phyloP scores from a whole-genome alignment of 2,888 invertebrate species.

The Agrochola lota region DNA sequence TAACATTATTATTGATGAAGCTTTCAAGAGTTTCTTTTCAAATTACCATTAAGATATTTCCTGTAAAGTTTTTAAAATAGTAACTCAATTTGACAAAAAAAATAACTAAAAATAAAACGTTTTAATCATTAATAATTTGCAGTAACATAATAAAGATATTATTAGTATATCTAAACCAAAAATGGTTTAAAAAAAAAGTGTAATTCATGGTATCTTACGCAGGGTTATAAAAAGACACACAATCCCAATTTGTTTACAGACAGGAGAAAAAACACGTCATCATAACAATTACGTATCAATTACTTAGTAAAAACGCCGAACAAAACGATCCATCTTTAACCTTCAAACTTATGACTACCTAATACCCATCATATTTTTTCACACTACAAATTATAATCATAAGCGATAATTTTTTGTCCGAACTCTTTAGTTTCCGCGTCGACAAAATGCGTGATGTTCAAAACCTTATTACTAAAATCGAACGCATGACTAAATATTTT shows the following conservation, averaged over 20 bases:
- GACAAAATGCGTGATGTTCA: constrained; percentile 41
- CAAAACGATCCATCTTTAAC: constrained; percentile 36
- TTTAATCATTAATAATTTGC: neutral
- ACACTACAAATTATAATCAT: constrained; percentile 37
- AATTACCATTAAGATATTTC: too few relatives aligned
- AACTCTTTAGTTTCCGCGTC: constrained; percentile 59
- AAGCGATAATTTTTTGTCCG: constrained; percentile 49
- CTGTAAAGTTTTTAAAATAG: too few relatives aligned
- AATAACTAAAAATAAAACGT: neutral
- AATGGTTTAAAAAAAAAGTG: neutral
- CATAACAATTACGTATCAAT: constrained; percentile 43
- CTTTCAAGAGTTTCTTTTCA: neutral
- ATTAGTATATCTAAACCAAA: neutral
- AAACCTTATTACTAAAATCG: constrained; percentile 44
- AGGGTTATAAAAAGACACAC: neutral
- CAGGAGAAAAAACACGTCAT: constrained; percentile 10
- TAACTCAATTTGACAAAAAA: neutral
- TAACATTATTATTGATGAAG: neutral
- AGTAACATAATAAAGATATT: neutral
- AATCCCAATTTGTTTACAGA: constrained; percentile 19
- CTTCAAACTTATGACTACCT: constrained; percentile 29
- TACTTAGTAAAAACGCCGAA: constrained; percentile 41
- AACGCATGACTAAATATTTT: constrained; percentile 43
- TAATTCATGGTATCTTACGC: neutral
- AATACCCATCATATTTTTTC: constrained; percentile 40